Percentiles rank a stretch among this genome's conserved stretches.
Evolutionary conservation across 1,140 invertebrate species (phyloP).

Genomic region (Goniozus legneri): DNA sequence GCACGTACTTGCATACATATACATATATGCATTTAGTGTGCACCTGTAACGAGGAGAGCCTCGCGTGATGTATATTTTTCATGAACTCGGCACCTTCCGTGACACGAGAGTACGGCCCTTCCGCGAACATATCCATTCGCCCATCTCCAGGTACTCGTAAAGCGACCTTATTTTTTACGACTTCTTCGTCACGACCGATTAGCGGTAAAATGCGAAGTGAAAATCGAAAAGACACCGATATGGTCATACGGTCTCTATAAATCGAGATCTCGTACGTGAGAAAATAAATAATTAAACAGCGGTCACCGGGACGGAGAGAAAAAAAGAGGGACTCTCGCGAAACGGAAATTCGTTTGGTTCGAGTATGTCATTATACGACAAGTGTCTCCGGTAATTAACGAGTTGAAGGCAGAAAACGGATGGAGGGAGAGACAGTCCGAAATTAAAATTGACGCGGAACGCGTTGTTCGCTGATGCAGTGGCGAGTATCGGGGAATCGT

Average conservation of each 20-base stretch:
- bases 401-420: conserved; percentile 2
- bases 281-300: not conserved
- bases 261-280: not conserved
- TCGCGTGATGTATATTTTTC: conserved; percentile 52
- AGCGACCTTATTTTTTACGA: conserved; percentile 50
- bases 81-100: conserved; percentile 48
- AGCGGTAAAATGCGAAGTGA: conserved; percentile 39
- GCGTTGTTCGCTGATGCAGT: too few species aligned
- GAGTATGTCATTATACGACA: conserved; percentile 9
- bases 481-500: too few species aligned
- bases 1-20: not conserved
- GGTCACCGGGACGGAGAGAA: not conserved
- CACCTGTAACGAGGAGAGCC: conserved; percentile 33
- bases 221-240: conserved; percentile 36
- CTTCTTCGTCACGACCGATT: conserved; percentile 44
- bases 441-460: too few species aligned
- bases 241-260: not conserved
- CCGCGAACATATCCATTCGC: conserved; percentile 37
- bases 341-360: not conserved
- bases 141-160: conserved; percentile 50
- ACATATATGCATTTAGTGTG: conserved; percentile 9
- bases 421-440: not conserved
- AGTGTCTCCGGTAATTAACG: conserved; percentile 14
- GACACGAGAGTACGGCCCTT: conserved; percentile 34
- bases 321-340: conserved; percentile 3